Conservation (phyloP, 1,140 invertebrate species). For the Rhopalosiphum padi region DNA sequence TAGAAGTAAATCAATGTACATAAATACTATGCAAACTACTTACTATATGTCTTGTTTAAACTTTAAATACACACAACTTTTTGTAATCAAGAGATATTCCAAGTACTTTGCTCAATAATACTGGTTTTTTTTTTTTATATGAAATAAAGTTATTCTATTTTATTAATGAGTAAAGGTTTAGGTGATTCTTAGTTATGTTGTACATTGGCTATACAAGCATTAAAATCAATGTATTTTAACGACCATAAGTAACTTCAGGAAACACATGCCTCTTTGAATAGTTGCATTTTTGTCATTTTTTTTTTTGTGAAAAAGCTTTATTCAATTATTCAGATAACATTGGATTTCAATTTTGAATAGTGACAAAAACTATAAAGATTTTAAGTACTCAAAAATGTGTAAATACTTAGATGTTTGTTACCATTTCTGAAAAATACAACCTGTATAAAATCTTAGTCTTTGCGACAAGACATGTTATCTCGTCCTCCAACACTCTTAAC, state of each 20-base stretch:
- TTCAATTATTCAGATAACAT: background rate
- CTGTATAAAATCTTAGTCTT: too few species aligned
- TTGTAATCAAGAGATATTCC: background rate
- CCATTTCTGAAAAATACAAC: background rate
- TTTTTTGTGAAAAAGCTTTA: background rate
- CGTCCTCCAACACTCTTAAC: background rate
- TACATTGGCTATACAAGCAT: background rate
- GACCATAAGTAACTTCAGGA: background rate
- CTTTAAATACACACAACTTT: background rate
- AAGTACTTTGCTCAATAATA: background rate
- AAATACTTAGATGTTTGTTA: background rate
- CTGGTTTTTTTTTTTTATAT: background rate
- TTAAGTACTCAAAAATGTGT: background rate
- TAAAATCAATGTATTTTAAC: background rate
- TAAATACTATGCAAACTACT: background rate
- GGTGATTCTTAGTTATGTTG: background rate
- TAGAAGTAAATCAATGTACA: background rate
- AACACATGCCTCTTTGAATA: background rate
- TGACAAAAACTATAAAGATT: too few species aligned
- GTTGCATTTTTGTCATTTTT: background rate
- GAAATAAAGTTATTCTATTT: background rate
- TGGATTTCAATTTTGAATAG: background rate
- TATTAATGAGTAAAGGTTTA: background rate
- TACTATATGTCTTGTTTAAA: background rate
- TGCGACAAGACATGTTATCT: too few species aligned